A percentile compares a stretch with the other conserved stretches of the same genome.
Conservation (phyloP, 1,140 invertebrate species). For the Dreissena rostriformis region DNA sequence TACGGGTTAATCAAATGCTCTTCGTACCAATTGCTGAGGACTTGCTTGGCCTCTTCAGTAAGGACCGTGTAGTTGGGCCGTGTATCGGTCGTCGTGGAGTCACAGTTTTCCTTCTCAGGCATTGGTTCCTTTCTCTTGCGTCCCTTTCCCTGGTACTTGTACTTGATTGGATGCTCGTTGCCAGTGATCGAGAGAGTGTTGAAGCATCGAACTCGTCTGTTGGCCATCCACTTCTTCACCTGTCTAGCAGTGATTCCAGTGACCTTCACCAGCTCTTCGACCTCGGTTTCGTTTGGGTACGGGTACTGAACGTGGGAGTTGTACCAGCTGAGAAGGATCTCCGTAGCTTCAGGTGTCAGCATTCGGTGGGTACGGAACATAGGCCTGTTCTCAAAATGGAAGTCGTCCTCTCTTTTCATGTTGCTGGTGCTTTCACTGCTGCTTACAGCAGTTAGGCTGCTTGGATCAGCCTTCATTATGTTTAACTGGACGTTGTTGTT, state of each 20-base stretch:
- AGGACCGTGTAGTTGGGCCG: conserved; percentile 63
- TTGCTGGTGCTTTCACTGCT: background rate
- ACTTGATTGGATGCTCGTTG: conserved; percentile 74
- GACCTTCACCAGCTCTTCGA: conserved; percentile 57
- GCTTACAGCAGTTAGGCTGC: background rate
- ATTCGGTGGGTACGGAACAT: conserved; percentile 47
- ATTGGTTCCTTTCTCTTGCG: conserved; percentile 26
- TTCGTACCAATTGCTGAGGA: conserved; percentile 75
- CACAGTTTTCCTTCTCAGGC: conserved; percentile 50
- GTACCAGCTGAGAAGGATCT: conserved; percentile 70
- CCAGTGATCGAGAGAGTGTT: conserved; percentile 76
- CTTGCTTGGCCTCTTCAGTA: conserved; percentile 60
- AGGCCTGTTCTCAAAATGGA: conserved; percentile 46
- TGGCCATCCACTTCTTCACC: conserved; percentile 77
- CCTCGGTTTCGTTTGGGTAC: conserved; percentile 69
- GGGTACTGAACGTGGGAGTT: conserved; percentile 70
- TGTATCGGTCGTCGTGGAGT: conserved; percentile 21
- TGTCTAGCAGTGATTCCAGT: conserved; percentile 66
- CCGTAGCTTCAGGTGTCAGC: conserved; percentile 57
- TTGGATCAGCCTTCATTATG: background rate
- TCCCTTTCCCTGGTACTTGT: conserved; percentile 64
- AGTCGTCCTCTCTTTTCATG: conserved; percentile 2
- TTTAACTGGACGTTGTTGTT: conserved; percentile 47
- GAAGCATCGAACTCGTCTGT: conserved; percentile 74
- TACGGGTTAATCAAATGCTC: conserved; percentile 71